Evolutionary conservation across 2,113 vertebrate species (phyloP).

Genomic region (Mungos mungo): DNA sequence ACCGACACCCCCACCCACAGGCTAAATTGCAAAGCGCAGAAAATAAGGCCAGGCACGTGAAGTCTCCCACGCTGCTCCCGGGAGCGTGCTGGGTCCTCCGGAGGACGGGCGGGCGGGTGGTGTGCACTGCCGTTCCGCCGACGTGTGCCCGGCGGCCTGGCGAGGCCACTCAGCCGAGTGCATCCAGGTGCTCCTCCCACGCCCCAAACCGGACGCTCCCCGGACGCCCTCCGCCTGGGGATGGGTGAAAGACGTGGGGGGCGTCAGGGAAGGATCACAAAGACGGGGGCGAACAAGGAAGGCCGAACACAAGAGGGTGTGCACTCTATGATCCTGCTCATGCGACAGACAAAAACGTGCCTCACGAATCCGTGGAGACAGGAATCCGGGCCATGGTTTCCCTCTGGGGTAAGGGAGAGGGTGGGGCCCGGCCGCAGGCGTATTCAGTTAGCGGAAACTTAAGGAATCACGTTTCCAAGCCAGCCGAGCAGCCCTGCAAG

Average conservation of each 20-base stretch:
- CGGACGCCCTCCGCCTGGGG: fast-evolving
- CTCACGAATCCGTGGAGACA: fast-evolving
- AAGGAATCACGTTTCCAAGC: fast-evolving
- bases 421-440: fast-evolving
- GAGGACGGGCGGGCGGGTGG: fast-evolving
- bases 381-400: fast-evolving
- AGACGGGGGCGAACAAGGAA: fast-evolving
- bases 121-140: fast-evolving
- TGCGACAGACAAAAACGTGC: fast-evolving
- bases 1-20: fast-evolving
- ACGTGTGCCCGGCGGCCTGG: fast-evolving
- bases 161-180: fast-evolving
- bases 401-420: neutral
- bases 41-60: fast-evolving
- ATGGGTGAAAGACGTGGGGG: fast-evolving
- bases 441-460: fast-evolving
- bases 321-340: fast-evolving
- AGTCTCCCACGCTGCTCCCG: fast-evolving
- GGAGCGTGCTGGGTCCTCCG: neutral
- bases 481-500: neutral
- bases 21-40: fast-evolving
- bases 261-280: neutral
- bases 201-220: fast-evolving
- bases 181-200: no score
- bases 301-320: fast-evolving